phyloP scores from a whole-genome alignment of 2,888 invertebrate genomes.

The Drosophila hawaiiensis region DNA sequence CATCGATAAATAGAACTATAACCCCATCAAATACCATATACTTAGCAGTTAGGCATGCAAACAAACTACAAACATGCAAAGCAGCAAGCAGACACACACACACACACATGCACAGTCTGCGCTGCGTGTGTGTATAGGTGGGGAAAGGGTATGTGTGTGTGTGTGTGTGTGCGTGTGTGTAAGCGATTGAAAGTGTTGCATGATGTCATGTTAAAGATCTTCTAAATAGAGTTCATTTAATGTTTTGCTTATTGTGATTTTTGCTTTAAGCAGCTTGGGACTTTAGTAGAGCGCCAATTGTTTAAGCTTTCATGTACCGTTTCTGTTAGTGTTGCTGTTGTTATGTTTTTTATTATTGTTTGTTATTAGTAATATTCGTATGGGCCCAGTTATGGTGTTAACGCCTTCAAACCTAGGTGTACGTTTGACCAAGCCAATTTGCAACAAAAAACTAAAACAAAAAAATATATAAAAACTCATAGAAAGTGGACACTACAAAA shows the following conservation, averaged over 20 bases:
- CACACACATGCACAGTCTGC: slow-evolving; percentile 36
- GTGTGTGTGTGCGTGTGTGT: slow-evolving; percentile 3
- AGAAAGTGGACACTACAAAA: slow-evolving; percentile 36
- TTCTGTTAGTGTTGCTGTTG: slow-evolving; percentile 31
- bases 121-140: slow-evolving; percentile 10
- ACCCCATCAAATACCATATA: neutral
- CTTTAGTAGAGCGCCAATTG: slow-evolving; percentile 35
- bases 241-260: slow-evolving; percentile 28
- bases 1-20: slow-evolving; percentile 22
- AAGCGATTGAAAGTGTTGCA: slow-evolving; percentile 9
- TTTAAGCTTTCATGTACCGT: slow-evolving; percentile 24
- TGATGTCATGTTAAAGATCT: slow-evolving; percentile 12
- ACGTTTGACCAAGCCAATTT: slow-evolving; percentile 47
- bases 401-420: slow-evolving; percentile 50
- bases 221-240: slow-evolving; percentile 15
- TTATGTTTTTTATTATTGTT: slow-evolving; percentile 21
- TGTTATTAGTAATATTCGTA: slow-evolving; percentile 29
- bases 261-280: slow-evolving; percentile 12
- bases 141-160: slow-evolving; percentile 4
- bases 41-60: slow-evolving; percentile 24
- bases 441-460: slow-evolving; percentile 43
- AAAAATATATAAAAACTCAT: slow-evolving; percentile 18
- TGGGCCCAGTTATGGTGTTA: slow-evolving; percentile 30
- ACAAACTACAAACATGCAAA: slow-evolving; percentile 62
- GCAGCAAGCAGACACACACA: slow-evolving; percentile 64